A percentile compares a stretch with the other conserved stretches of the same genome.
These are phyloP conservation scores for Leuciscus idus DNA, from an alignment of 2,113 vertebrate genomes.

Conservation along the genomic window DNA sequence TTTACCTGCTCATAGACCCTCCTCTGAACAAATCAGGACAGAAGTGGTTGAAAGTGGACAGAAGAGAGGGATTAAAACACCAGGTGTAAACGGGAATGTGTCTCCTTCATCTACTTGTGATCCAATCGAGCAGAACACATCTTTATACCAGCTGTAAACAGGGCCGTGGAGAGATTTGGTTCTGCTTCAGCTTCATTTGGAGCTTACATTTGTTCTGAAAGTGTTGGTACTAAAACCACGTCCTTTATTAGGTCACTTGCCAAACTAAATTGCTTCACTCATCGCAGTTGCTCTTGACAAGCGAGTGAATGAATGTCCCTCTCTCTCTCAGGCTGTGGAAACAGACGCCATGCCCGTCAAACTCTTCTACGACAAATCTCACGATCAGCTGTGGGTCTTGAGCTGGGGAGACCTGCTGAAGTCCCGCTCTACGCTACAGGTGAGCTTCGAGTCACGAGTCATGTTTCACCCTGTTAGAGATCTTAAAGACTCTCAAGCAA, in stretches of 20 bases:
- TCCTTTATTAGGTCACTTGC: background rate
- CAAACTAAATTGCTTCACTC: background rate
- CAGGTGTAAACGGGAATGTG: no score
- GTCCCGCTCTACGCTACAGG: conserved; percentile 86
- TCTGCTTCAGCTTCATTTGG: background rate
- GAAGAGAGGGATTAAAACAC: no score
- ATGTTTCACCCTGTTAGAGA: background rate
- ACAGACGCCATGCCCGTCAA: conserved; percentile 89
- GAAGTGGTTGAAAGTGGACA: no score
- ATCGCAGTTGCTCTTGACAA: background rate
- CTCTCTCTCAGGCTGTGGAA: conserved; percentile 79
- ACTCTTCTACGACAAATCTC: conserved; percentile 94
- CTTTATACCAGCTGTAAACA: no score
- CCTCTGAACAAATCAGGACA: no score
- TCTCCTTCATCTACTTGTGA: no score
- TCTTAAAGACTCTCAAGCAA: background rate
- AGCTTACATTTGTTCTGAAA: background rate
- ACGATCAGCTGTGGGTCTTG: conserved; percentile 95
- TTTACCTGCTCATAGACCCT: no score
- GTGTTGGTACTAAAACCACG: background rate
- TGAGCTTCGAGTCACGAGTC: conserved; percentile 50
- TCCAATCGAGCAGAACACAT: no score
- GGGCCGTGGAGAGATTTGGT: background rate
- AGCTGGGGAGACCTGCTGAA: conserved; percentile 87
- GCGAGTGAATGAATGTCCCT: conserved; percentile 44